Evolutionary conservation across 2,888 invertebrate genomes (phyloP), one percentile per base, ranked within the genome.

Genomic region (Drosophila mettleri): DNA sequence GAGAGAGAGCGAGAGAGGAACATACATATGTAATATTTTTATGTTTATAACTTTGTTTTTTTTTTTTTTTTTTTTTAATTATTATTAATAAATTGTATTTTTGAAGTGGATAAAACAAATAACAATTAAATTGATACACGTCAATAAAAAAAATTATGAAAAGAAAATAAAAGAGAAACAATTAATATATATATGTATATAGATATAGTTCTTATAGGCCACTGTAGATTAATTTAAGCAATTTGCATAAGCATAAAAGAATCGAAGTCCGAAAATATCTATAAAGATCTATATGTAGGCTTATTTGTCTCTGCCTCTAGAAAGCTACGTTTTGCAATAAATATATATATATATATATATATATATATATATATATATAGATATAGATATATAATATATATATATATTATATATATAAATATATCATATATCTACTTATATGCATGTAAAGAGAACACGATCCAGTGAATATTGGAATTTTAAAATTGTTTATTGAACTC

Each of bases 121-220:
- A 86, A 80, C 78, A 88, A 88, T 86, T 83, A 49, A 84, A 86
- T 84, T 88, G 84, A 85, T 88, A 76, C 72, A 75, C 80, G 84
- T 78, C 88, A 78, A 86, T 96, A 52, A 38, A 85, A 24, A 76
- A 27, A 51, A 87, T n/a, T 43, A 36, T 36, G 16, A 36, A 36
- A 69, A 69, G 80, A 74, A 80, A 77, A 67, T 65, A 76, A 33
- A 67, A 54, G 22, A 60, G 39, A 57, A 69, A 46, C n/a, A 43
- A 24, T 27, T 24, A 27, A 52, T 22, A 22, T 48, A 4, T 46
- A 2, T 45, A 27, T 45, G 10, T 27, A 39, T 31, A 31, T 31
- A 39, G 18, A 33, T 38, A 45, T 61, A 61, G 20, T 49, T 54
- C 69, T 69, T 33, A 51, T 39, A 39, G 36, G 29, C 31, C 36